phyloP scores from a whole-genome alignment of 92 coral and sea anemone species.

The Phymanthus crucifer region DNA sequence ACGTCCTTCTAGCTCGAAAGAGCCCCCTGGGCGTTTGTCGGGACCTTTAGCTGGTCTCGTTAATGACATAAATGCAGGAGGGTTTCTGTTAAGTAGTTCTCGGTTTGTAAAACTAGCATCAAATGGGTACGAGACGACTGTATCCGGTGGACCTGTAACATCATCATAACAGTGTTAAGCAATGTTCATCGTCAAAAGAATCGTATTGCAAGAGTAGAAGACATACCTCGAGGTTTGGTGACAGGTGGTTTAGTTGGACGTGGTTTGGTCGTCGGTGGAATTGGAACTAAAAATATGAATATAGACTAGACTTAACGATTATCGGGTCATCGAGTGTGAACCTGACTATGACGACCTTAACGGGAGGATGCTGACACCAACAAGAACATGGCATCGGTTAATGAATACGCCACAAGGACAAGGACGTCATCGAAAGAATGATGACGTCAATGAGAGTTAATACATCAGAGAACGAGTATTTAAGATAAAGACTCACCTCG shows the following conservation, averaged over 20 bases:
- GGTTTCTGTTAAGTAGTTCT: conserved; percentile 55
- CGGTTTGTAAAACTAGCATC: conserved; percentile 41
- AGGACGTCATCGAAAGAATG: too few species aligned
- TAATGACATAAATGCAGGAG: conserved; percentile 35
- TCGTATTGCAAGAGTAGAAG: neutral
- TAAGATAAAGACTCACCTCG: conserved; percentile 35
- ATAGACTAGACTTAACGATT: neutral
- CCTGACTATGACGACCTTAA: too few species aligned
- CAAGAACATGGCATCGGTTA: too few species aligned
- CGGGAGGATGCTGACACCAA: too few species aligned
- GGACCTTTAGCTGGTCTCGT: conserved; percentile 66
- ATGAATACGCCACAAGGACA: too few species aligned
- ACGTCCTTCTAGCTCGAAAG: conserved; percentile 70
- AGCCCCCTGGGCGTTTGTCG: conserved; percentile 40
- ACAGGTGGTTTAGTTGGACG: conserved; percentile 1
- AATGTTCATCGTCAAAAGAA: neutral
- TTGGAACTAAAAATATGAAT: conserved; percentile 28
- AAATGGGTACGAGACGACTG: conserved; percentile 62
- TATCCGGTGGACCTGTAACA: conserved; percentile 45
- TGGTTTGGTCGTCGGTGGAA: conserved; percentile 24
- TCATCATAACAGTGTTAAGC: neutral
- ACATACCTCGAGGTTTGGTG: neutral
- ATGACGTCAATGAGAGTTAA: too few species aligned
- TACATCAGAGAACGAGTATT: too few species aligned
- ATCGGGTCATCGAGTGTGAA: too few species aligned